These are phyloP conservation scores for Limnephilus marmoratus DNA, from an alignment of 2,888 invertebrate genomes.

Conservation along the genomic window DNA sequence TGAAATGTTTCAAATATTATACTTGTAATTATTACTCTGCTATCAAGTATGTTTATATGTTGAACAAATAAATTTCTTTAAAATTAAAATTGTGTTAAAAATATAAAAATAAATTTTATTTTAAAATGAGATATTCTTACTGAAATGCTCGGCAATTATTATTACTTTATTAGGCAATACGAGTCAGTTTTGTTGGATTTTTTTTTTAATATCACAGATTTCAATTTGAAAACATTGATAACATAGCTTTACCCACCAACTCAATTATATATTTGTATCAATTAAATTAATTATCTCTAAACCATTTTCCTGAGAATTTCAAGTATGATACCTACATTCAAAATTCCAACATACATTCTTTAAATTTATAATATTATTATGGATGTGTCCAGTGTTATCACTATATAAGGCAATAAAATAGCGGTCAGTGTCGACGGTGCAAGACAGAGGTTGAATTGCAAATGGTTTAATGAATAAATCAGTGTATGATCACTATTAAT, in stretches of 20 bases:
- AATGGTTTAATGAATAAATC: not conserved
- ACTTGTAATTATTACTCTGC: no score
- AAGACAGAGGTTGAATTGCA: not conserved
- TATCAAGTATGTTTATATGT: no score
- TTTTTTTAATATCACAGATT: not conserved
- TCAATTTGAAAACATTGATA: not conserved
- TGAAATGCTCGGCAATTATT: not conserved
- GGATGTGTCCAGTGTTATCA: not conserved
- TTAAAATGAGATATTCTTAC: no score
- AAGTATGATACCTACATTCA: not conserved
- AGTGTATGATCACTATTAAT: not conserved
- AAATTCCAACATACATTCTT: no score
- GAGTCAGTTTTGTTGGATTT: not conserved
- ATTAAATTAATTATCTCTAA: not conserved
- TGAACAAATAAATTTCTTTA: no score
- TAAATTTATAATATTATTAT: not conserved
- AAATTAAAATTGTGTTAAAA: no score
- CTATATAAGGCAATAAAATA: conserved; percentile 16
- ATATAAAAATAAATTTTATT: no score
- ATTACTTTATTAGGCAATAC: not conserved
- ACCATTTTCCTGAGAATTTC: not conserved
- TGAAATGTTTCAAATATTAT: no score
- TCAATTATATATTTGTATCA: not conserved
- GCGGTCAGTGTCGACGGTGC: conserved; percentile 5
- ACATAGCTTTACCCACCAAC: not conserved